These are phyloP conservation scores for Coregonus sp. DNA, from an alignment of 2,797 vertebrate genomes.

Conservation along the genomic window DNA sequence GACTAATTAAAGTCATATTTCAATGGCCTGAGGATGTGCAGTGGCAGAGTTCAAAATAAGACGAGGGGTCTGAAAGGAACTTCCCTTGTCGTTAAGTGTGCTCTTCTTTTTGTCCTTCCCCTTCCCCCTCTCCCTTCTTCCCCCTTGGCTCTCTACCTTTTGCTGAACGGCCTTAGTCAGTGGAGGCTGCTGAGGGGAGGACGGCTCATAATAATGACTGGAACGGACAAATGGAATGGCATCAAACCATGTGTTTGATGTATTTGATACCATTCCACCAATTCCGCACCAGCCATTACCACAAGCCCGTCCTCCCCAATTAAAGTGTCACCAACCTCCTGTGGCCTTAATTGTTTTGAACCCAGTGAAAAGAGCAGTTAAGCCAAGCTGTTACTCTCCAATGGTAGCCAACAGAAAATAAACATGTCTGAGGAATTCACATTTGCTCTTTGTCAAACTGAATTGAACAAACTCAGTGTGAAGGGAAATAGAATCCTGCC, in stretches of 20 bases:
- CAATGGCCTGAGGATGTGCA: conserved; percentile 53
- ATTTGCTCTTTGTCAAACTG: conserved; percentile 55
- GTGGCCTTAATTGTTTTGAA: conserved; percentile 53
- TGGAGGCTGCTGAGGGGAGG: too few species aligned
- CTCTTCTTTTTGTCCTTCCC: conserved; percentile 24
- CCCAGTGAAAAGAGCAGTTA: conserved; percentile 49
- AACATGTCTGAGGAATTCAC: conserved; percentile 51
- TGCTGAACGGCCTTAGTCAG: conserved; percentile 33
- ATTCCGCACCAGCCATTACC: too few species aligned
- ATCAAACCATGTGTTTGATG: too few species aligned
- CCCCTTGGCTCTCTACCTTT: conserved; percentile 40
- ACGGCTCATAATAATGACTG: too few species aligned
- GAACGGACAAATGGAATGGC: too few species aligned
- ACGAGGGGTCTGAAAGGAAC: conserved; percentile 50
- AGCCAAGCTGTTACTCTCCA: conserved; percentile 18
- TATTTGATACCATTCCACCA: too few species aligned
- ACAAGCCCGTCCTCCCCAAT: too few species aligned
- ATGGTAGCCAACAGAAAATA: conserved; percentile 47
- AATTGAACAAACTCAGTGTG: conserved; percentile 29
- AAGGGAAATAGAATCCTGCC: background rate
- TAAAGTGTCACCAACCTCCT: too few species aligned
- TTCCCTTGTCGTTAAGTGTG: conserved; percentile 50
- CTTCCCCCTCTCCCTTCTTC: conserved; percentile 8
- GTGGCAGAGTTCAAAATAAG: conserved; percentile 34
- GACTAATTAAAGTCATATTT: conserved; percentile 55